Base-by-base conservation (phyloP, 1,140 invertebrate genomes). In the Lepidurus couesii region DNA sequence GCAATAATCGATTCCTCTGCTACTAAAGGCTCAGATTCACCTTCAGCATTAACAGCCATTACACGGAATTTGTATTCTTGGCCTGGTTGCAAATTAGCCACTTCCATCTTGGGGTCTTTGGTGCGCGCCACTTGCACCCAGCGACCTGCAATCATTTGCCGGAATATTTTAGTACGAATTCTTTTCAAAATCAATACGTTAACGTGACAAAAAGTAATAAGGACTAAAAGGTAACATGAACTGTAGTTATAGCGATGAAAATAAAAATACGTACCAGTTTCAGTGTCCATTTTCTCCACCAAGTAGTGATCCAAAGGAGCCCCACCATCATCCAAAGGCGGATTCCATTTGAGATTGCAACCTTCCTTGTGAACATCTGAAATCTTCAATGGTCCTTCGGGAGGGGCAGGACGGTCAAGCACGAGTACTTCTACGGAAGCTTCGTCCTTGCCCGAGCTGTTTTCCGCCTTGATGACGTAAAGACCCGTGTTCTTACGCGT, bases 61-160 rank as follows among this genome's bases (percentile, higher is more conserved):
- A 99, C 96, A 74, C 97, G 89, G 90, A 99, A 99, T 86, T 97
- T 96, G 86, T 99, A 99, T 84, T 98, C 95, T 82, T 98, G 94
- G 73, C 89, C 95, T 43, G 95, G 95, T 75, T 93, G 91, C 73
- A 96, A 85, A 84, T 94, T 95, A 80, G 91, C 90, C 4, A 95
- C 88, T 81, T 93, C 93, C 80, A 94, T 91, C 81, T 92, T 94
- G 0, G 94, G 91, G 79, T 96, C 94, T 82, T 92, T 92, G 7
- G 89, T 85, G 6, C 91, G 87, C 81, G 92, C 92, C 78, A 91
- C 91, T 1, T 93, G 92, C 65, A 95, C 87, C 94, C 94, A 96
- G 75, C 93, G 89, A 2, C 93, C 84, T 84, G 53, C 75, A 80
- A 81, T 77, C 26, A 13, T 42, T 34, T 34, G 26, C 26, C 26